A percentile compares a stretch with the other conserved stretches of the same genome.
phyloP scores from a whole-genome alignment of 1,140 invertebrate genomes.

The Drosophila repleta region DNA sequence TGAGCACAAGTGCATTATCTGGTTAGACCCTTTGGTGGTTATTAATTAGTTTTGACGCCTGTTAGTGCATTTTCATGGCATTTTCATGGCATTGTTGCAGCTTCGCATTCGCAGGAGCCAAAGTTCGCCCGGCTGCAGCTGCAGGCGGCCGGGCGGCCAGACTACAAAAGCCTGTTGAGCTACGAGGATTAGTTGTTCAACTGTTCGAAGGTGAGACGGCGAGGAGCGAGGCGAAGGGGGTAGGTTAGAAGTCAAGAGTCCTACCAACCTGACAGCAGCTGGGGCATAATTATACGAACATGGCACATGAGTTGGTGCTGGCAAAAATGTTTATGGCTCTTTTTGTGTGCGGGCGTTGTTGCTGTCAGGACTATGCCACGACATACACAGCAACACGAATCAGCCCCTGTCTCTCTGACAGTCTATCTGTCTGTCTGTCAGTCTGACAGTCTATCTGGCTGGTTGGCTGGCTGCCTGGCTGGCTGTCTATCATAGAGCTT shows the following conservation, averaged over 20 bases:
- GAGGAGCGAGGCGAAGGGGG: not conserved
- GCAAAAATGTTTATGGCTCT: conserved; percentile 61
- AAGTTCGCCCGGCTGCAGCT: conserved; percentile 18
- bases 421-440: not conserved
- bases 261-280: conserved; percentile 35
- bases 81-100: conserved; percentile 31
- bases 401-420: conserved; percentile 4
- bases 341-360: conserved; percentile 47
- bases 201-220: not conserved
- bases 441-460: conserved; percentile 2
- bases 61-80: conserved; percentile 36
- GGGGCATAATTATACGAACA: conserved; percentile 68
- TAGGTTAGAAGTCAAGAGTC: conserved; percentile 17
- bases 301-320: conserved; percentile 47
- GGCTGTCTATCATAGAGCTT: conserved; percentile 29
- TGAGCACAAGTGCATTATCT: conserved; percentile 16
- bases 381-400: conserved; percentile 30
- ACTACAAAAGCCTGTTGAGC: conserved; percentile 21
- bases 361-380: conserved; percentile 28
- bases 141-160: conserved; percentile 13
- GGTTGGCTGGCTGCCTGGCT: conserved; percentile 10
- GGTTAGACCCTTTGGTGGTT: conserved; percentile 26
- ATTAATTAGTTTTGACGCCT: conserved; percentile 39
- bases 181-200: conserved; percentile 21
- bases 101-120: not conserved